These are phyloP conservation scores for Murina feae DNA, from an alignment of 2,113 vertebrate genomes.

Conservation along the genomic window DNA sequence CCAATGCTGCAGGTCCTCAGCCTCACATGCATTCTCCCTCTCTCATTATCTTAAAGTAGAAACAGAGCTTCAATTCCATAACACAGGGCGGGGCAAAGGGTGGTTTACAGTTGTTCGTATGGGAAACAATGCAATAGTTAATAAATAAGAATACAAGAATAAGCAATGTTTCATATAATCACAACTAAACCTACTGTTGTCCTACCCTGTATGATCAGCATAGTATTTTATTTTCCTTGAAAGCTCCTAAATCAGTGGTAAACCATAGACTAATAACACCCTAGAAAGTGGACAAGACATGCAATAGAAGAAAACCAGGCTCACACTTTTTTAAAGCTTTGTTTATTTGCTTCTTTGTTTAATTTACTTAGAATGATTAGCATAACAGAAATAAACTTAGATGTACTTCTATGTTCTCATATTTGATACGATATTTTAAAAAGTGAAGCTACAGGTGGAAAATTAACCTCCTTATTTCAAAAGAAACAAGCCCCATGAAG, in stretches of 20 bases:
- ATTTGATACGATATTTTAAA: background rate
- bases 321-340: background rate
- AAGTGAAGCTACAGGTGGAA: background rate
- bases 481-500: background rate
- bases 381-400: background rate
- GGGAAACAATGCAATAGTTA: too few relatives aligned
- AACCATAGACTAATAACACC: background rate
- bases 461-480: background rate
- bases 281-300: background rate
- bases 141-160: too few relatives aligned
- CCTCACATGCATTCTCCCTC: background rate
- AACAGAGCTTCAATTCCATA: background rate
- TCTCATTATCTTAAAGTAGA: background rate
- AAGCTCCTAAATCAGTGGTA: background rate
- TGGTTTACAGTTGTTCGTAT: background rate
- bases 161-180: too few relatives aligned
- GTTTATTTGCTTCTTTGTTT: background rate
- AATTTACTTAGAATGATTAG: background rate
- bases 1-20: background rate
- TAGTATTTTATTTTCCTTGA: background rate
- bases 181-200: background rate
- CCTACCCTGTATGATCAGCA: background rate
- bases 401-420: background rate
- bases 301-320: background rate
- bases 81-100: background rate